These are phyloP conservation scores for Propithecus deckenii DNA, from an alignment of 2,797 vertebrate species.

Conservation along the genomic window DNA sequence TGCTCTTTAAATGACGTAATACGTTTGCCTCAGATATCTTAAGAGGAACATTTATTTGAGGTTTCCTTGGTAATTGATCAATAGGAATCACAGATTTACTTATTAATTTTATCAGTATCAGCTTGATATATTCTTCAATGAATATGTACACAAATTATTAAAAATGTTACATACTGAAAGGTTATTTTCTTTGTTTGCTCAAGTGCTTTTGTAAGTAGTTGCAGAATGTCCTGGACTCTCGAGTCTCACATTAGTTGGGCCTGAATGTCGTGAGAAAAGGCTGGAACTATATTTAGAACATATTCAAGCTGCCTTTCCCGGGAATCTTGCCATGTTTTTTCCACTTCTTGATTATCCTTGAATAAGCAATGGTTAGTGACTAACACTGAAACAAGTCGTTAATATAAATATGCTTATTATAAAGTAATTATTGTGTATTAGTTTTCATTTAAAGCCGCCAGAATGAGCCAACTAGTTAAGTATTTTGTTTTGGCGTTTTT, in stretches of 20 bases:
- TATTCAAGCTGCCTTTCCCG: not conserved
- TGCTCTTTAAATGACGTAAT: not conserved
- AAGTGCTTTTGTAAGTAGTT: not conserved
- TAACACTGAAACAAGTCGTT: not conserved
- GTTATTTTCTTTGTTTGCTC: not conserved
- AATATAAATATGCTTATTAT: conserved; percentile 1
- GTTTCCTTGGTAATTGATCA: not conserved
- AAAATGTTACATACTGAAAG: not conserved
- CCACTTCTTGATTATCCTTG: conserved; percentile 38
- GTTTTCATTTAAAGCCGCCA: conserved; percentile 32
- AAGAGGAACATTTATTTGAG: not conserved
- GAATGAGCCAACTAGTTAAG: conserved; percentile 4
- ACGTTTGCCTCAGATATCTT: not conserved
- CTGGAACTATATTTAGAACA: conserved; percentile 20
- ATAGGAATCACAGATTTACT: not conserved
- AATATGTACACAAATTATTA: not conserved
- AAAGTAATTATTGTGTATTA: not conserved
- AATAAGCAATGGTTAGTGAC: conserved; percentile 32
- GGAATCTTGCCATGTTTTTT: conserved; percentile 14
- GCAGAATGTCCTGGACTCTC: not conserved
- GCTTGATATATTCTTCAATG: not conserved
- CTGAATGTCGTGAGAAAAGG: conserved; percentile 34
- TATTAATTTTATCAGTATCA: not conserved
- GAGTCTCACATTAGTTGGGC: not conserved
- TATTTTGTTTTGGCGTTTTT: conserved; percentile 19